Evolutionary conservation across 2,797 vertebrate species (phyloP), one percentile per base, ranked within the genome.

Genomic region (Neoniphon sammara): DNA sequence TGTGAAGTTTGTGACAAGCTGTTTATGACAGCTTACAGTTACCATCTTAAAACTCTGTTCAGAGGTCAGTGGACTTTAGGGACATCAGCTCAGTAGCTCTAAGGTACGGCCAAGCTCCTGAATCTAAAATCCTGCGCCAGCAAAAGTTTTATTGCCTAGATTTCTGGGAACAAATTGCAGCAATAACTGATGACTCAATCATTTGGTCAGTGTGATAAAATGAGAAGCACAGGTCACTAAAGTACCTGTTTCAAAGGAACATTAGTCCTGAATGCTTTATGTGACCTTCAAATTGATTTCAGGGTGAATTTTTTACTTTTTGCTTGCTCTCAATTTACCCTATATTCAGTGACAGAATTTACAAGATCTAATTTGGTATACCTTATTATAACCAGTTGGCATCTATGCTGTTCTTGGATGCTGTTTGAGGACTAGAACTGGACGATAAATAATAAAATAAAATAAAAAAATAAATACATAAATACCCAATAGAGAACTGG

Each of bases 1-100:
- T 75, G 59, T 68, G 18, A 21, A 59, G 58, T 85, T 81, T 75
- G 66, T 69, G 69, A 86, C 39, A 50, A 25, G 52, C 20, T 0
- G 58, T 70, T 74, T 66, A 75, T 18, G 62, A 69, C 61, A 72
- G 39, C 34, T 70, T 34, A 50, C 66, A 53, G 63, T 11, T n/a
- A 54, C 11, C 17, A 1, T 47, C 25, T 44, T 55, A 42, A 57
- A 66, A 66, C 20, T 39, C 36, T 7, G 17, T 73, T 67, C 12
- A 70, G 3, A 70, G 66, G 36, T 61, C 54, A 53, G 39, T 21
- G 25, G 67, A 64, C 58, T 36, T 76, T 5, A 27, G 2, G 52
- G 49, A 30, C 59, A 66, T 70, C 47, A 30, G 63, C 58, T 50
- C 39, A 83, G 39, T 77, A 62, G 34, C 23, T 11, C n/a, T 5